phyloP scores from a whole-genome alignment of 30 jellyfish, hydroid and myxozoan species.

The Chironex yamaguchii region DNA sequence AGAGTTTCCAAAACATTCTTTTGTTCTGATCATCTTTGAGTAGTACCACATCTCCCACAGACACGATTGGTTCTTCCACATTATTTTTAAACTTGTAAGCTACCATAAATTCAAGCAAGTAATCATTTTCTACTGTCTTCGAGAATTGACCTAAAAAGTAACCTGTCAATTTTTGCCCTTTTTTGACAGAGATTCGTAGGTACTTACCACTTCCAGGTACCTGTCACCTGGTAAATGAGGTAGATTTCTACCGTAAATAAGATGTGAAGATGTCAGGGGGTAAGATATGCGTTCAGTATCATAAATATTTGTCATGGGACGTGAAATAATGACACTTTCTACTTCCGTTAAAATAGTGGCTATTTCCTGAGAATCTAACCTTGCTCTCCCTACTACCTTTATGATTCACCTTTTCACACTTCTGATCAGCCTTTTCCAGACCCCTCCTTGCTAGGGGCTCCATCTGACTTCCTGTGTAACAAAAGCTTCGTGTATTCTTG shows the following conservation, averaged over 20 bases:
- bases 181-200: constrained; percentile 60
- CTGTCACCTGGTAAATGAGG: constrained; percentile 59
- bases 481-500: constrained; percentile 24
- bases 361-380: constrained; percentile 24
- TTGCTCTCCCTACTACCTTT: constrained; percentile 53
- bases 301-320: background rate
- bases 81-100: constrained; percentile 49
- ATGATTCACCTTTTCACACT: constrained; percentile 43
- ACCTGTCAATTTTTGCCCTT: constrained; percentile 40
- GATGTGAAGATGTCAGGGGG: constrained; percentile 68
- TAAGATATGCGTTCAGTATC: constrained; percentile 61
- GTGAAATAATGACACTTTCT: constrained; percentile 27
- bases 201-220: constrained; percentile 43
- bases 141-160: constrained; percentile 63
- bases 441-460: constrained; percentile 64
- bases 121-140: constrained; percentile 57
- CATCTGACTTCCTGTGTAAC: constrained; percentile 40
- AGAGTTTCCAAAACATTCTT: constrained; percentile 64
- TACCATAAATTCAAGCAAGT: constrained; percentile 64
- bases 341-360: constrained; percentile 27
- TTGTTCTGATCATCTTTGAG: constrained; percentile 62
- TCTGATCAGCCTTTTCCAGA: constrained; percentile 33
- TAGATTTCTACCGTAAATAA: constrained; percentile 63
- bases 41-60: constrained; percentile 74
- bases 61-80: constrained; percentile 50